These are phyloP conservation scores for Lypha dubia DNA, from an alignment of 2,888 invertebrate species.

Conservation along the genomic window DNA sequence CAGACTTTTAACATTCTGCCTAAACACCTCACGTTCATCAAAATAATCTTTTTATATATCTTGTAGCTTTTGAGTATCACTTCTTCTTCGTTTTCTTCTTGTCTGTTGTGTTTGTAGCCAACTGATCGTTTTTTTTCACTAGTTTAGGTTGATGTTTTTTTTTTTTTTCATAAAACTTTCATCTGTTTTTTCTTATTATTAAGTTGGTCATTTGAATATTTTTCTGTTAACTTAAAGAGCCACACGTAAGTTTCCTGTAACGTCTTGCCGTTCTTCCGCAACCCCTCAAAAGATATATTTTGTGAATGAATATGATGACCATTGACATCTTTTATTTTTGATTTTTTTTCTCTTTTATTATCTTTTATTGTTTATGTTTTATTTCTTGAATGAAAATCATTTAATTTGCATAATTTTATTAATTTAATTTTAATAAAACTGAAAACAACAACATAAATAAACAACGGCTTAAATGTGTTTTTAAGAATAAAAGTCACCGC, in stretches of 20 bases:
- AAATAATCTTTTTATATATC: slow-evolving; percentile 47
- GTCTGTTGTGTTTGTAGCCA: neutral
- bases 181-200: slow-evolving; percentile 12
- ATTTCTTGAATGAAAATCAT: slow-evolving; percentile 65
- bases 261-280: neutral
- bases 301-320: slow-evolving; percentile 68
- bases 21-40: slow-evolving; percentile 34
- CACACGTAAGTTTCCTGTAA: slow-evolving; percentile 53
- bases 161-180: too few species aligned
- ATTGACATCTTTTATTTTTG: slow-evolving; percentile 43
- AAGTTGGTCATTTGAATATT: slow-evolving; percentile 62
- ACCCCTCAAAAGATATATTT: slow-evolving; percentile 31
- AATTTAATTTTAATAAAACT: slow-evolving; percentile 35
- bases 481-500: slow-evolving; percentile 21
- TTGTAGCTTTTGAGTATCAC: slow-evolving; percentile 58
- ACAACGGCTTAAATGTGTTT: slow-evolving; percentile 10
- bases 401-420: slow-evolving; percentile 72
- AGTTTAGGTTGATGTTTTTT: neutral
- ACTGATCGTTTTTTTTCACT: slow-evolving; percentile 28
- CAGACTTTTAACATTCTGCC: slow-evolving; percentile 32
- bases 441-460: slow-evolving; percentile 40
- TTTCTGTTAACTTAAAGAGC: slow-evolving; percentile 47
- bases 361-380: slow-evolving; percentile 27
- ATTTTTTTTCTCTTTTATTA: slow-evolving; percentile 30
- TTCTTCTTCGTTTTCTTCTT: slow-evolving; percentile 17